These are phyloP conservation scores for Oreochromis niloticus DNA, from an alignment of 2,113 vertebrate genomes.

Conservation along the genomic window DNA sequence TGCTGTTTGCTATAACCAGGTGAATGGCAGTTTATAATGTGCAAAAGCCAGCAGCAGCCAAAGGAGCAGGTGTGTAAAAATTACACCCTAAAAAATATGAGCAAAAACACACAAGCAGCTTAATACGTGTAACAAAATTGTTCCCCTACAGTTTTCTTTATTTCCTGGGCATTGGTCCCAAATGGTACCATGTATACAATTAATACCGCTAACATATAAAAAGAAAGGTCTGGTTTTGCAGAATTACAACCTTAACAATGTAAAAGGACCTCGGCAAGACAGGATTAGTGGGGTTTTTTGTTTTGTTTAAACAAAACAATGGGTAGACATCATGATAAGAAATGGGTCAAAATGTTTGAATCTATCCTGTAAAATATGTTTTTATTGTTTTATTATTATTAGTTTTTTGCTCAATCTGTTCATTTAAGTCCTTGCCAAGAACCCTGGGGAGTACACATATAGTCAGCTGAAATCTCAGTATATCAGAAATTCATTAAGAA, in stretches of 20 bases:
- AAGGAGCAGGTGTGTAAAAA: neutral
- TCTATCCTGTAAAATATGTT: neutral
- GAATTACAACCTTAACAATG: neutral
- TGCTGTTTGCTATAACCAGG: neutral
- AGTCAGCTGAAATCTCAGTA: neutral
- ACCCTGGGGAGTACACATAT: neutral
- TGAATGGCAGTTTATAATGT: neutral
- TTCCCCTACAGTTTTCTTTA: neutral
- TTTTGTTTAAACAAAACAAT: neutral
- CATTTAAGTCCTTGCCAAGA: neutral
- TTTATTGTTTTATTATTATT: neutral
- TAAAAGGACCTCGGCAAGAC: neutral
- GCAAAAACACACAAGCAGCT: neutral
- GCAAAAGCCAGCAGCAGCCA: neutral
- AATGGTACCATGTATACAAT: neutral
- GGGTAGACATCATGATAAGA: neutral
- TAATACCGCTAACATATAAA: neutral
- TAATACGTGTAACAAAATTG: neutral
- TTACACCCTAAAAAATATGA: neutral
- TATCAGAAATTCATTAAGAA: constrained; percentile 21
- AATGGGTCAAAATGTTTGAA: constrained; percentile 6
- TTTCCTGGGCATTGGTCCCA: neutral
- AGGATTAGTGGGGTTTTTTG: neutral
- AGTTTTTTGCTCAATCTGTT: constrained; percentile 18
- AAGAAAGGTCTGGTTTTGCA: constrained; percentile 1